A percentile compares a stretch with the other conserved stretches of the same genome.
phyloP scores from a whole-genome alignment of 2,113 vertebrate genomes.

The Micromys minutus region DNA sequence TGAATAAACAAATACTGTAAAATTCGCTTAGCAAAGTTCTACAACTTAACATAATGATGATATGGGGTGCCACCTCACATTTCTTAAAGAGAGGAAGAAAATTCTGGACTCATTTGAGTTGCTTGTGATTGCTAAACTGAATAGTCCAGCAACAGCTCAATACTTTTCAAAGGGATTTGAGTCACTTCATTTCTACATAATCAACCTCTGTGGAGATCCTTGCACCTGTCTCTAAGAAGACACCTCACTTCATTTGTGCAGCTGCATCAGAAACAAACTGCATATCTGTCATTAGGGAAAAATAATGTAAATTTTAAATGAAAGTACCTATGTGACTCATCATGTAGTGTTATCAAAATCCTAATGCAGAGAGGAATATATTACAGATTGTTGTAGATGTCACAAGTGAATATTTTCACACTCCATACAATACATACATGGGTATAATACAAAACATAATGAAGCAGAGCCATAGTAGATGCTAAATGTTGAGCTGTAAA shows the following conservation, averaged over 20 bases:
- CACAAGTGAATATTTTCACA: conserved; percentile 40
- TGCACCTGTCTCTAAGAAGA: not conserved
- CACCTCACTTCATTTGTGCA: not conserved
- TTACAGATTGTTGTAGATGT: not conserved
- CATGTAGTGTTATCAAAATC: not conserved
- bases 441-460: not conserved
- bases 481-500: not conserved
- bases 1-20: not conserved
- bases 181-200: not conserved
- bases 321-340: not conserved
- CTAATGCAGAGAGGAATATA: not conserved
- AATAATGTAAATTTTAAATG: not conserved
- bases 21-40: not conserved
- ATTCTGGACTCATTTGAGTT: not conserved
- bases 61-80: not conserved
- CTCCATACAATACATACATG: not conserved
- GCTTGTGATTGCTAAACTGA: not conserved
- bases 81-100: not conserved
- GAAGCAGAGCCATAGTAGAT: not conserved
- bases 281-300: not conserved
- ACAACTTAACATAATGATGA: not conserved
- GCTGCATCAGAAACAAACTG: not conserved
- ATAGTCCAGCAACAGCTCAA: not conserved
- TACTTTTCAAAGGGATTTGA: conserved; percentile 4
- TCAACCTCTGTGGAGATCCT: not conserved